Evolutionary conservation across 2,113 vertebrate species (phyloP).

Genomic region (Zosterops lateralis): DNA sequence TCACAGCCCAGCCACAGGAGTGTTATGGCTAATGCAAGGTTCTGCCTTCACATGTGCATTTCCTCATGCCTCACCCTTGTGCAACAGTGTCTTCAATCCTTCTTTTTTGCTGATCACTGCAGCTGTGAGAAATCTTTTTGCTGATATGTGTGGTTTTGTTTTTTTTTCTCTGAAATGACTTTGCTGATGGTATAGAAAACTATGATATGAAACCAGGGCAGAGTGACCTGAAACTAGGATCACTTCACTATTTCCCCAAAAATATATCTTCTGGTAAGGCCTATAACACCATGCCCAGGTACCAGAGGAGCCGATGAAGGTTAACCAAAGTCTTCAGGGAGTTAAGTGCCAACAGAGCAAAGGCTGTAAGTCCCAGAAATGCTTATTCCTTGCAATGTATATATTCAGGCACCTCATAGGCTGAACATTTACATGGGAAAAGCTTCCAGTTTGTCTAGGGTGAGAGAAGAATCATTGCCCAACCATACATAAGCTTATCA

Average conservation of each 20-base stretch:
- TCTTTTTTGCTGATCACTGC: constrained; percentile 19
- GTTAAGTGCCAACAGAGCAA: neutral
- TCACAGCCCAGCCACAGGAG: neutral
- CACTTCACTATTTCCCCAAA: neutral
- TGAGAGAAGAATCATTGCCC: neutral
- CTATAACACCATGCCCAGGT: neutral
- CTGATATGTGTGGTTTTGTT: neutral
- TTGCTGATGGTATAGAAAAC: neutral
- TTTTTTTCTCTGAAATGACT: neutral
- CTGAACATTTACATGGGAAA: neutral
- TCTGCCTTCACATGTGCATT: neutral
- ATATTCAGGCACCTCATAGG: neutral
- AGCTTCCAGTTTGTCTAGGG: neutral
- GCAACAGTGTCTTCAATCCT: constrained; percentile 13
- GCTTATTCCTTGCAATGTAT: neutral
- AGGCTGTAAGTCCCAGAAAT: neutral
- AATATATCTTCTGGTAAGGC: neutral
- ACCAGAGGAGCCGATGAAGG: neutral
- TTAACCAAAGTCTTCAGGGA: neutral
- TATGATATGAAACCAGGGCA: neutral
- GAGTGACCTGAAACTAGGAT: neutral
- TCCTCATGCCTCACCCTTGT: constrained; percentile 6
- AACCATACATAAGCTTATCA: neutral
- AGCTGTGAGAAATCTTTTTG: constrained; percentile 11
- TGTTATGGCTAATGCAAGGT: neutral